Evolutionary conservation across 2,113 vertebrate species (phyloP).

Genomic region (Salvator merianae): DNA sequence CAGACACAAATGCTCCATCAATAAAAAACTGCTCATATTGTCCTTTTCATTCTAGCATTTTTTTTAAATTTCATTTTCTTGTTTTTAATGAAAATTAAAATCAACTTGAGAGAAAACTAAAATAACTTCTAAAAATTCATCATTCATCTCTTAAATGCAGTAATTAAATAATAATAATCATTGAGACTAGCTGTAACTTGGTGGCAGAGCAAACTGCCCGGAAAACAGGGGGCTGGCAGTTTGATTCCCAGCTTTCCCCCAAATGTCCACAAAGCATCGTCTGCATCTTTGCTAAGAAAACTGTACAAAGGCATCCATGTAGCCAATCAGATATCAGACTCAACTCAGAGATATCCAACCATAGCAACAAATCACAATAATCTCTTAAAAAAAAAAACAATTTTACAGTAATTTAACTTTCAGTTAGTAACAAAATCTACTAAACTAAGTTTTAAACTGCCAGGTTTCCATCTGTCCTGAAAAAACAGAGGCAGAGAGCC

Average conservation of each 20-base stretch:
- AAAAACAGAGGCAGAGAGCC: background rate
- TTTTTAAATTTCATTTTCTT: background rate
- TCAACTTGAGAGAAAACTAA: background rate
- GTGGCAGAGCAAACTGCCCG: too few species aligned
- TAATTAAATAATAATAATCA: too few species aligned
- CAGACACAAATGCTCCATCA: background rate
- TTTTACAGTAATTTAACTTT: background rate
- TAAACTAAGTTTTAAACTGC: background rate
- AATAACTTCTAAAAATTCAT: too few species aligned
- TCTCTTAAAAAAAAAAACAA: background rate
- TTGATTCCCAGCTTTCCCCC: too few species aligned
- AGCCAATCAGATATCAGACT: too few species aligned
- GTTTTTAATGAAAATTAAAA: background rate
- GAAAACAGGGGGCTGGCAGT: too few species aligned
- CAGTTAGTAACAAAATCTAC: background rate
- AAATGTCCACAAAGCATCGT: too few species aligned
- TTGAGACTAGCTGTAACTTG: too few species aligned
- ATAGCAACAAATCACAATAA: too few species aligned
- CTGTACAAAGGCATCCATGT: background rate
- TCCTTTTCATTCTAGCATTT: background rate
- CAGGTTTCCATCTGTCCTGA: background rate
- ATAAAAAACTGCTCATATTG: background rate
- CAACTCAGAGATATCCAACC: too few species aligned
- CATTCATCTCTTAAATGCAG: too few species aligned
- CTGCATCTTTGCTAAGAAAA: background rate